Conservation (phyloP, 2,797 vertebrate genomes). For the Gallirallus australis region DNA sequence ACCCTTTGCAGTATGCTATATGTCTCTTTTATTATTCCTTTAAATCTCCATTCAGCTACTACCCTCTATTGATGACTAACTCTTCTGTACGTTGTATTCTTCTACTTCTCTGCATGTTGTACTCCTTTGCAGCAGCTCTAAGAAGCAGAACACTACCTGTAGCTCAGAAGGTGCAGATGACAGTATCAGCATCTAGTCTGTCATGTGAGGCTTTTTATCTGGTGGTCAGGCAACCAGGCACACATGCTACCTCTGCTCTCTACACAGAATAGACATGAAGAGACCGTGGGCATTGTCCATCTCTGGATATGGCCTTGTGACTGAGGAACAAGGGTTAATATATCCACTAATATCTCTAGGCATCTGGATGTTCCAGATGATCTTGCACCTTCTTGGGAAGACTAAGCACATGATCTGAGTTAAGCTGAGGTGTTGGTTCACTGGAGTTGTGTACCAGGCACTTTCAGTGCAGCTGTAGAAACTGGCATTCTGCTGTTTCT, state of each 20-base stretch:
- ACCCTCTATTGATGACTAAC: not conserved
- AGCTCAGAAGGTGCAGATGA: not conserved
- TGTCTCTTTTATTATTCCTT: not conserved
- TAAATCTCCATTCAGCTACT: not conserved
- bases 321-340: not conserved
- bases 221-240: not conserved
- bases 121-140: not conserved
- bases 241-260: accelerated
- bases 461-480: not conserved
- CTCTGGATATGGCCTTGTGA: not conserved
- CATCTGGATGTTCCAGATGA: not conserved
- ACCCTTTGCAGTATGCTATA: not conserved
- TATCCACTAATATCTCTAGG: not conserved
- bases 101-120: too few relatives aligned
- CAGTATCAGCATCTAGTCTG: not conserved
- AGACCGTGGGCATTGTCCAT: accelerated
- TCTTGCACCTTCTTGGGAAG: not conserved
- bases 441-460: not conserved
- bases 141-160: not conserved
- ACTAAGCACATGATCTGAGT: not conserved
- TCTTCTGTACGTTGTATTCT: not conserved
- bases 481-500: not conserved
- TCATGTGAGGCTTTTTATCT: not conserved
- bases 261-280: not conserved
- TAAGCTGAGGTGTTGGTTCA: not conserved